Evolutionary conservation across 2,888 invertebrate genomes (phyloP), one percentile per base, ranked within the genome.

Genomic region (Eupithecia abbreviata): DNA sequence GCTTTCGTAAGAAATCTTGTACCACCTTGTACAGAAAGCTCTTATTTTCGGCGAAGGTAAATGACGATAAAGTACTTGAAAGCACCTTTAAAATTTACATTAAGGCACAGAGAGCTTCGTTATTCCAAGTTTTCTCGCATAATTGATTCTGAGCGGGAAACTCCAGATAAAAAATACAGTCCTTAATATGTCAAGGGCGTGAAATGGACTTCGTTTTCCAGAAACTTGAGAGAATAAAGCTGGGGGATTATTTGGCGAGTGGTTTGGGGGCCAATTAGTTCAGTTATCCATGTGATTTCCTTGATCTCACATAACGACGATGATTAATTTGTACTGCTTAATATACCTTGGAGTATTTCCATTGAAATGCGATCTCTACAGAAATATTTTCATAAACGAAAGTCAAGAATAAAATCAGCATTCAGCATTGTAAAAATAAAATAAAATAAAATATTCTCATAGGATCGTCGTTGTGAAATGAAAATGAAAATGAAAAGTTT

Each of bases 31-130:
- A 82, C 80, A 85, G 77, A 72, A 67, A 66, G 77, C 73, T 81
- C 82, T 79, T 83, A 85, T 84, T 87, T 85, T 71, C 74, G 79
- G 81, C 78, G 76, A 47, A 41, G 65, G 72, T 84, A 83, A 85
- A 85, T 84, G 82, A 81, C 82, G 80, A 80, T 81, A 76, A 83
- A 83, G 80, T 81, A 82, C 79, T 79, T 45, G 77, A 76, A 73
- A 79, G 74, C 79, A 82, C 83, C 82, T 84, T 83, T 75, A 49
- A 80, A 85, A 86, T 86, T 86, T 86, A 84, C 85, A 86, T 86
- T 84, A 79, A 79, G 78, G 76, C 75, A 73, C 71, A 58, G 55
- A 77, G 84, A 79, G 78, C 80, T 83, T 84, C 79, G 79, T 85
- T 86, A 83, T 83, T 80, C 84, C 82, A 77, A 84, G 78, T 86